Conservation (phyloP, 2,888 invertebrate genomes). For the Andrena dorsata region DNA sequence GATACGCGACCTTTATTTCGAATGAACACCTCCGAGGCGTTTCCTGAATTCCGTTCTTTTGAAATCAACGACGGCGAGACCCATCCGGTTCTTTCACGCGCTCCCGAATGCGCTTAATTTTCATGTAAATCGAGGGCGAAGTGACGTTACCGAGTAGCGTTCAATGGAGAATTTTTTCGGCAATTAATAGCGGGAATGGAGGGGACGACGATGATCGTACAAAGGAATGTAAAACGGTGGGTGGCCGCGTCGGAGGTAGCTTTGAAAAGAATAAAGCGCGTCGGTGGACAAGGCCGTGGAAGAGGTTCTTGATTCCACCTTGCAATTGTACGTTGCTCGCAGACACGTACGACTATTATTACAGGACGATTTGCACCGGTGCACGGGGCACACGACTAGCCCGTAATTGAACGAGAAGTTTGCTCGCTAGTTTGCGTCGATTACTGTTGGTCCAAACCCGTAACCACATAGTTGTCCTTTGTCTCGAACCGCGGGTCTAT, state of each 20-base stretch:
- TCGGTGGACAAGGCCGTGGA: constrained; percentile 60
- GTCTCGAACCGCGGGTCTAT: not conserved
- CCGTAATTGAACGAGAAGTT: constrained; percentile 48
- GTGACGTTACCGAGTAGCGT: not conserved
- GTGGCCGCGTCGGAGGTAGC: not conserved
- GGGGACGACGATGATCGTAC: not conserved
- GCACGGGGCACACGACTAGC: constrained; percentile 33
- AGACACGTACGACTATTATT: constrained; percentile 50
- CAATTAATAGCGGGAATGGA: constrained; percentile 13
- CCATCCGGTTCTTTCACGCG: constrained; percentile 51
- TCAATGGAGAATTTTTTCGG: constrained; percentile 28
- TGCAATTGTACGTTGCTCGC: constrained; percentile 56
- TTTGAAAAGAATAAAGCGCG: constrained; percentile 52
- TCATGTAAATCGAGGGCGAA: constrained; percentile 41
- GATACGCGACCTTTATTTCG: not conserved
- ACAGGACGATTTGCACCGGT: constrained; percentile 50
- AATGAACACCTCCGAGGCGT: not conserved
- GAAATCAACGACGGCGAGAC: constrained; percentile 6
- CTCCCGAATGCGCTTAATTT: constrained; percentile 27
- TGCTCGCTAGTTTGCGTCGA: constrained; percentile 9
- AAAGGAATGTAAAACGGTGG: constrained; percentile 1
- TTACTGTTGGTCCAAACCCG: constrained; percentile 5
- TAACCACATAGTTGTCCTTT: not conserved
- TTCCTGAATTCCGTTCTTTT: constrained; percentile 16
- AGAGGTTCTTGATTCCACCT: constrained; percentile 60